Conservation (phyloP, 2,797 vertebrate genomes). For the Pipistrellus pipistrellus region DNA sequence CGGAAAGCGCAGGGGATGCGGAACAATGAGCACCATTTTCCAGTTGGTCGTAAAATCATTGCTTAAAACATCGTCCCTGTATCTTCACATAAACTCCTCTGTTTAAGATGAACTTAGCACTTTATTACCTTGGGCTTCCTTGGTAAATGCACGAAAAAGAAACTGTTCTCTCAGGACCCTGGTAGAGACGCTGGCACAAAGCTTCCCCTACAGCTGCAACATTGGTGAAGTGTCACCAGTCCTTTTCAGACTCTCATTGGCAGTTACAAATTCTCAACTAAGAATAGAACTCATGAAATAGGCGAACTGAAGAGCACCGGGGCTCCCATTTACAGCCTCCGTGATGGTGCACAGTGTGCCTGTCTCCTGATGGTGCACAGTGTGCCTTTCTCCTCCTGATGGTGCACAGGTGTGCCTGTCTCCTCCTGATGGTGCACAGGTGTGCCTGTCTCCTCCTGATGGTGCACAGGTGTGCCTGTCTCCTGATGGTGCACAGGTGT, state of each 20-base stretch:
- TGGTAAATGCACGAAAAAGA: neutral
- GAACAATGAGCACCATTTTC: neutral
- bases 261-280: neutral
- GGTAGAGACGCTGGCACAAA: fast-evolving
- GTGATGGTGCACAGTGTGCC: fast-evolving
- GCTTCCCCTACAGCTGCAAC: fast-evolving
- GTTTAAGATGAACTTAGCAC: neutral
- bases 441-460: no score
- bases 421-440: no score
- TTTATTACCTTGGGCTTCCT: neutral
- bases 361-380: no score
- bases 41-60: neutral
- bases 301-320: neutral
- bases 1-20: neutral
- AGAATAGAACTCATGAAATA: fast-evolving
- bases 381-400: no score
- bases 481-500: no score
- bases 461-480: no score
- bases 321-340: neutral
- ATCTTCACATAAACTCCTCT: neutral
- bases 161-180: neutral
- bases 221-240: fast-evolving
- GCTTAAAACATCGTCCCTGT: neutral
- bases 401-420: no score
- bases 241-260: neutral